phyloP scores from a whole-genome alignment of 1,140 invertebrate genomes.

The Druon quercuslanigerum region DNA sequence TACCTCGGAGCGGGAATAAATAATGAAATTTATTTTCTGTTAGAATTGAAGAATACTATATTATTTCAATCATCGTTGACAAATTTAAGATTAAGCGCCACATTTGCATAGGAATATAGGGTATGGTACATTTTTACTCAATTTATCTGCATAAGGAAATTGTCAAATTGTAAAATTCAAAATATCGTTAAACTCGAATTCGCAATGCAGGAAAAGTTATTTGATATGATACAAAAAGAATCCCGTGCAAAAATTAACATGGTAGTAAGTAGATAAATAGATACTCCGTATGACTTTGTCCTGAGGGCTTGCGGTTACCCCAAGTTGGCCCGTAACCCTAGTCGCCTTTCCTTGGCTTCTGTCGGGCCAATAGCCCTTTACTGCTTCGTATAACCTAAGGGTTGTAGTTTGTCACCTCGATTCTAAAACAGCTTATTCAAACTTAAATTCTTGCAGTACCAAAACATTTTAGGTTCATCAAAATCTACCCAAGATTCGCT shows the following conservation, averaged over 20 bases:
- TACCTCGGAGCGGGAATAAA: too few relatives aligned
- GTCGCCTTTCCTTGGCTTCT: constrained; percentile 73
- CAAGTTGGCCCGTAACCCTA: constrained; percentile 70
- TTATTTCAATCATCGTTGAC: too few relatives aligned
- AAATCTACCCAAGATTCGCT: too few relatives aligned
- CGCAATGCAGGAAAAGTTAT: too few relatives aligned
- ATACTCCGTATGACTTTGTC: constrained; percentile 56
- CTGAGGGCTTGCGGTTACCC: constrained; percentile 67
- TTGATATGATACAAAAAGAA: not conserved
- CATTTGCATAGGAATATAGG: too few relatives aligned
- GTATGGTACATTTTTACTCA: too few relatives aligned
- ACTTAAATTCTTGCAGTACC: not conserved
- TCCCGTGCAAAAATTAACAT: constrained; percentile 53
- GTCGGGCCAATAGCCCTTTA: constrained; percentile 74
- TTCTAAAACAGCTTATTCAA: constrained; percentile 28
- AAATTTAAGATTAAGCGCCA: too few relatives aligned
- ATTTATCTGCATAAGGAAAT: too few relatives aligned
- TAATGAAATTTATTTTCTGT: too few relatives aligned
- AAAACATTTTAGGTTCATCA: too few relatives aligned
- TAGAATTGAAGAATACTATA: too few relatives aligned
- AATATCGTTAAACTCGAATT: too few relatives aligned
- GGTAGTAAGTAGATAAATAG: constrained; percentile 57
- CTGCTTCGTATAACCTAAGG: constrained; percentile 57
- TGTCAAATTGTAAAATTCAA: not conserved
- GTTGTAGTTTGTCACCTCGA: constrained; percentile 63